Percentiles rank a stretch among this genome's conserved stretches.
phyloP scores from a whole-genome alignment of 1,140 invertebrate species.

The Eulimnadia texana region DNA sequence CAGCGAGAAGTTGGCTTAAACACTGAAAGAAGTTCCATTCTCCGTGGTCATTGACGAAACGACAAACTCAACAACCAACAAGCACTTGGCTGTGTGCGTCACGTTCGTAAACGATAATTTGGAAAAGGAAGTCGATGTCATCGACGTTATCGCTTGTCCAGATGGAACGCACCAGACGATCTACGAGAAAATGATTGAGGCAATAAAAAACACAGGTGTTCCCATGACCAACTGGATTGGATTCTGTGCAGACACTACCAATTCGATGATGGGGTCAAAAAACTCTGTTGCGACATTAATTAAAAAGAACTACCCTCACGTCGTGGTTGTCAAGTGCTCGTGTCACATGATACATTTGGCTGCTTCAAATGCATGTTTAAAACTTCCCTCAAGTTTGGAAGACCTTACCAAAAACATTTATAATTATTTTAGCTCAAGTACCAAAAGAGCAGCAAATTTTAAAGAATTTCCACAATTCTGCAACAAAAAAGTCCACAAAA shows the following conservation, averaged over 20 bases:
- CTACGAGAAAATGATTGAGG: neutral
- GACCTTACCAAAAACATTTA: conserved; percentile 15
- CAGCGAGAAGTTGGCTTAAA: neutral
- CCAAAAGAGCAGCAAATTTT: conserved; percentile 13
- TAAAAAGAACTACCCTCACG: conserved; percentile 12
- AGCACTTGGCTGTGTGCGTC: neutral
- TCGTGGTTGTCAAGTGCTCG: conserved; percentile 18
- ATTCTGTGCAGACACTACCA: conserved; percentile 19
- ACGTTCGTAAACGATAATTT: neutral
- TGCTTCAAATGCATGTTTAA: conserved; percentile 17
- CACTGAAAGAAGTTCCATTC: neutral
- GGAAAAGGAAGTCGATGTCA: neutral
- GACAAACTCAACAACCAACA: neutral
- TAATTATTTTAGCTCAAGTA: conserved; percentile 16
- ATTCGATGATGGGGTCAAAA: conserved; percentile 17
- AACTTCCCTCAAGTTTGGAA: conserved; percentile 18
- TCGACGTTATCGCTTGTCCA: neutral
- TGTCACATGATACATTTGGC: conserved; percentile 17
- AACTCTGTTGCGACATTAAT: conserved; percentile 15
- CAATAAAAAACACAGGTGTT: neutral
- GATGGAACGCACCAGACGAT: neutral
- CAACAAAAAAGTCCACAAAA: conserved; percentile 10
- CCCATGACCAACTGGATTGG: conserved; percentile 12
- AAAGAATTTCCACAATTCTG: conserved; percentile 17
- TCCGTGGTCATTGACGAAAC: neutral